Percentiles rank a stretch among this genome's conserved stretches.
phyloP scores from a whole-genome alignment of 23 tunicate genomes.

The Botrylloides violaceus region DNA sequence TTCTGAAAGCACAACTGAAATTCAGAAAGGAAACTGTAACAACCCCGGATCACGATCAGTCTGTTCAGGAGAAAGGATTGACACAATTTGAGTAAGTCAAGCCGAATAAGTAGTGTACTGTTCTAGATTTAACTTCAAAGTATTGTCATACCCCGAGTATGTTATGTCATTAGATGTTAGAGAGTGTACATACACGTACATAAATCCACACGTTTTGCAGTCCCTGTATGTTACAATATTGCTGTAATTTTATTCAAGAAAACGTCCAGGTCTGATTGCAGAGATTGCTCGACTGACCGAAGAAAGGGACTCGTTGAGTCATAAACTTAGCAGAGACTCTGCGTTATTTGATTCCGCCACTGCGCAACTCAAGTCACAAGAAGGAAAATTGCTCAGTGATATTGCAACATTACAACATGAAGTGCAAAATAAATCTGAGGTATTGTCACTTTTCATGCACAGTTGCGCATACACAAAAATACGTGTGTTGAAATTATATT shows the following conservation, averaged over 20 bases:
- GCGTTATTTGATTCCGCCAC: slow-evolving; percentile 41
- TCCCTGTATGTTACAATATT: neutral
- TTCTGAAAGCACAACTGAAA: slow-evolving; percentile 48
- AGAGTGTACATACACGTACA: neutral
- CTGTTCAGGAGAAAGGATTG: neutral
- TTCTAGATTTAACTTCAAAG: neutral
- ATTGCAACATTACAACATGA: slow-evolving; percentile 11
- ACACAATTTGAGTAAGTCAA: neutral
- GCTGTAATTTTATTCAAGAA: neutral
- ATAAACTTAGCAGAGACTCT: slow-evolving; percentile 54
- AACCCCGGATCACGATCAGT: neutral
- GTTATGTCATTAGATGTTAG: neutral
- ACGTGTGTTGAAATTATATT: no score
- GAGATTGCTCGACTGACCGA: slow-evolving; percentile 46
- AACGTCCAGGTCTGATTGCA: slow-evolving; percentile 28
- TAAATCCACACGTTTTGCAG: neutral
- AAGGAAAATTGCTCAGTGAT: slow-evolving; percentile 10
- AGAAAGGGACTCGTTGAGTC: slow-evolving; percentile 73
- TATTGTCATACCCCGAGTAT: neutral
- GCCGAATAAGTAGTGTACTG: neutral
- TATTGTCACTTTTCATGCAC: no score
- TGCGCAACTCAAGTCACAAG: slow-evolving; percentile 21
- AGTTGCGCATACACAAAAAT: no score
- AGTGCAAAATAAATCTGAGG: slow-evolving; percentile 23
- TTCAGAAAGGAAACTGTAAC: slow-evolving; percentile 11